Percentiles rank a stretch among this genome's conserved stretches.
Evolutionary conservation across 2,888 invertebrate genomes (phyloP).

Genomic region (Spilosoma lubricipeda): DNA sequence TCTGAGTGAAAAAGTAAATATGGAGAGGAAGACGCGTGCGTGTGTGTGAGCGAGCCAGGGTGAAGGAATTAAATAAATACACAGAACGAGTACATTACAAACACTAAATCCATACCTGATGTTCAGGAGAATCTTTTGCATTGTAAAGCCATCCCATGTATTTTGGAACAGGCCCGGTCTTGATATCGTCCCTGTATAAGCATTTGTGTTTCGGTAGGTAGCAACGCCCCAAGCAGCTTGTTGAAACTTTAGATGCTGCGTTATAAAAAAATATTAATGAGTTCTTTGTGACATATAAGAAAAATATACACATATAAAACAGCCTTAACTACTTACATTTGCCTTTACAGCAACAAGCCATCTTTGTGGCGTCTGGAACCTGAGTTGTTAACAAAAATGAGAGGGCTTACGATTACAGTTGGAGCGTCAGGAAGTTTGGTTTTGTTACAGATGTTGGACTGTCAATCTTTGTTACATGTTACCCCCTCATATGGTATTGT

Average conservation of each 20-base stretch:
- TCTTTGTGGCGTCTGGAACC: constrained; percentile 25
- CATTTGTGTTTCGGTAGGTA: constrained; percentile 79
- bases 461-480: constrained; percentile 4
- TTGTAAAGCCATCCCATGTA: constrained; percentile 83
- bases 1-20: no score
- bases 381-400: constrained; percentile 11
- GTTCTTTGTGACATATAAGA: background rate
- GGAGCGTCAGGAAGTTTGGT: background rate
- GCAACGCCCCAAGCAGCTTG: constrained; percentile 78
- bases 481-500: background rate
- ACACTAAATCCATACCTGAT: constrained; percentile 66
- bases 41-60: no score
- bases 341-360: constrained; percentile 55
- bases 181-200: constrained; percentile 67
- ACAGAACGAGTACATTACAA: no score
- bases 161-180: constrained; percentile 76
- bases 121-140: constrained; percentile 75
- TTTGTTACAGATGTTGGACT: background rate
- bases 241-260: constrained; percentile 64
- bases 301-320: background rate
- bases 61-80: no score
- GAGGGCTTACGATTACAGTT: background rate
- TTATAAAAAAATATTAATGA: background rate
- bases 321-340: constrained; percentile 28
- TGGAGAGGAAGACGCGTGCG: no score